A percentile compares a stretch with the other conserved stretches of the same genome.
Evolutionary conservation across 2,797 vertebrate species (phyloP).

Genomic region (Brachymystax lenok): DNA sequence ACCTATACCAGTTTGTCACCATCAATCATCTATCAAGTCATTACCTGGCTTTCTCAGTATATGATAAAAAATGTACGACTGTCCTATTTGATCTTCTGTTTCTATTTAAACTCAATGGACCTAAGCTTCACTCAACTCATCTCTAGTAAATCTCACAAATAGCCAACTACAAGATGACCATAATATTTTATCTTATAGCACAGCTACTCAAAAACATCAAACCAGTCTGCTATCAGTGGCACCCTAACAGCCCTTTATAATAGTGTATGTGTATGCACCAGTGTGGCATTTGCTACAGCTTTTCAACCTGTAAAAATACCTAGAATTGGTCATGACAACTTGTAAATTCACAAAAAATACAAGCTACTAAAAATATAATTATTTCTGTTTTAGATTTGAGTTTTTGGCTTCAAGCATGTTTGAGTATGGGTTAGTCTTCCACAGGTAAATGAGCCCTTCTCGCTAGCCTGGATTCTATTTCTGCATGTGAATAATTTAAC

Average conservation of each 20-base stretch:
- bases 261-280: conserved; percentile 13
- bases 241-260: conserved; percentile 24
- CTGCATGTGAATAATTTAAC: conserved; percentile 62
- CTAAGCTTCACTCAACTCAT: conserved; percentile 22
- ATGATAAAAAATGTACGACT: conserved; percentile 72
- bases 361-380: background rate
- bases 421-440: conserved; percentile 37
- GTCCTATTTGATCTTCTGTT: conserved; percentile 43
- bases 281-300: background rate
- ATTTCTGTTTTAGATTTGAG: background rate
- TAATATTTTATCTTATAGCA: background rate
- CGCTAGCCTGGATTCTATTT: conserved; percentile 48
- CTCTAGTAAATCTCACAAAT: background rate
- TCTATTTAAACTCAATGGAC: conserved; percentile 21
- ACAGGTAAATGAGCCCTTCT: conserved; percentile 23
- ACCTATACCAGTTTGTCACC: conserved; percentile 56
- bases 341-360: conserved; percentile 23
- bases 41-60: conserved; percentile 51
- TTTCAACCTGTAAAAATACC: background rate
- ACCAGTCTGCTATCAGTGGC: conserved; percentile 15
- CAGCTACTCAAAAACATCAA: background rate
- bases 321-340: conserved; percentile 7
- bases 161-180: background rate
- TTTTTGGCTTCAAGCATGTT: conserved; percentile 15
- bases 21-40: conserved; percentile 73